These are phyloP conservation scores for Hapalemur alaotrensis DNA, from an alignment of 2,797 vertebrate species.

Conservation along the genomic window DNA sequence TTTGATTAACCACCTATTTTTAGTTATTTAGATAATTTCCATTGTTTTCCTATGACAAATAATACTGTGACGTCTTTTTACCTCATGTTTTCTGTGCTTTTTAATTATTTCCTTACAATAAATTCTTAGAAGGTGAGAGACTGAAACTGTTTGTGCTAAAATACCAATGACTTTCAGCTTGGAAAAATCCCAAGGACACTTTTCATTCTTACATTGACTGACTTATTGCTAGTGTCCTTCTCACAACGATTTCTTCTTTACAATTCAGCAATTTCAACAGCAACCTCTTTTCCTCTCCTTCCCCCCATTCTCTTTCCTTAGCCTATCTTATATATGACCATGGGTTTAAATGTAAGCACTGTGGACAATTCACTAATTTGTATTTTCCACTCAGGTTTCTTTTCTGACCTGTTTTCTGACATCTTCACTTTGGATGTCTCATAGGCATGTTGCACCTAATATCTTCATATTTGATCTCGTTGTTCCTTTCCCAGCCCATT, in stretches of 20 bases:
- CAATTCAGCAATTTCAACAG: background rate
- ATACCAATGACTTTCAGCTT: background rate
- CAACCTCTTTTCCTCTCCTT: background rate
- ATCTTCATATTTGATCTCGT: background rate
- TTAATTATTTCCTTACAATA: background rate
- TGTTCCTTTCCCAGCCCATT: background rate
- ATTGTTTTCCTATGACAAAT: background rate
- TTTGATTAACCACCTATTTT: background rate
- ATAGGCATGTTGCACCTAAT: background rate
- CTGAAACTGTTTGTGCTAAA: background rate
- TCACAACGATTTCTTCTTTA: background rate
- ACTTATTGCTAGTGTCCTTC: background rate
- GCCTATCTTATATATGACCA: background rate
- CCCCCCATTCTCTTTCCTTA: background rate
- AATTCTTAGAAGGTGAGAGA: background rate
- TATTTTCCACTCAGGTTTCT: background rate
- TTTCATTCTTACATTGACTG: background rate
- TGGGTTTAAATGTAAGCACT: background rate
- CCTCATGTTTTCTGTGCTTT: background rate
- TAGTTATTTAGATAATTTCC: background rate
- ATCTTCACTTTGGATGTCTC: background rate
- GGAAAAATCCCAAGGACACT: background rate
- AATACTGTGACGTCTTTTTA: background rate
- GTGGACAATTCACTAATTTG: background rate
- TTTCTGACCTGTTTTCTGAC: background rate